These are phyloP conservation scores for Girardia tigrina DNA, from an alignment of 2,888 invertebrate genomes.

Conservation along the genomic window DNA sequence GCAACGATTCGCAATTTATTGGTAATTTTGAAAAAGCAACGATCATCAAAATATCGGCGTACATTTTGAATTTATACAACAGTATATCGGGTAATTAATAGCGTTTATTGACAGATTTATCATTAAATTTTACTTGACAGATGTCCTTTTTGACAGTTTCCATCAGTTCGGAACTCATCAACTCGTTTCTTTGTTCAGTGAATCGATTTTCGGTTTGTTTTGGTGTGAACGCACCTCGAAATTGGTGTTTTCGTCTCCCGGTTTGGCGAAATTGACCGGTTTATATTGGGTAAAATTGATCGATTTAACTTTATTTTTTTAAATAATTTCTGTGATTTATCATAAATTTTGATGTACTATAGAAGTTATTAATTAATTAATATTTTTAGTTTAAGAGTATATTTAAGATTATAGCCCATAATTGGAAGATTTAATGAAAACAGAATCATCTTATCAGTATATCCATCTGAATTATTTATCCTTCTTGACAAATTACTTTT, in stretches of 20 bases:
- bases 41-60: background rate
- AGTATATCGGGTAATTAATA: too few relatives aligned
- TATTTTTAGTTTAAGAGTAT: too few relatives aligned
- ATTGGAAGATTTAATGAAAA: too few relatives aligned
- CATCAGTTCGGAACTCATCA: background rate
- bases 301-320: too few relatives aligned
- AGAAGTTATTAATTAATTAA: too few relatives aligned
- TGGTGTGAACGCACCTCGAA: background rate
- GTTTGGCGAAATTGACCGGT: background rate
- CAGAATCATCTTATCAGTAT: too few relatives aligned
- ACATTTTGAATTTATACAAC: background rate
- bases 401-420: too few relatives aligned
- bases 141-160: background rate
- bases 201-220: slow-evolving; percentile 2
- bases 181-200: background rate
- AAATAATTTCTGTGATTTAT: too few relatives aligned
- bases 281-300: slow-evolving; percentile 8
- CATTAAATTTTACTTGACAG: background rate
- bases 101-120: background rate
- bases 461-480: too few relatives aligned
- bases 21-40: slow-evolving; percentile 11
- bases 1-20: background rate
- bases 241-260: background rate
- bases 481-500: too few relatives aligned
- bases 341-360: too few relatives aligned